Evolutionary conservation across 92 coral and sea anemone genomes (phyloP).

Genomic region (Galaxea fascicularis): DNA sequence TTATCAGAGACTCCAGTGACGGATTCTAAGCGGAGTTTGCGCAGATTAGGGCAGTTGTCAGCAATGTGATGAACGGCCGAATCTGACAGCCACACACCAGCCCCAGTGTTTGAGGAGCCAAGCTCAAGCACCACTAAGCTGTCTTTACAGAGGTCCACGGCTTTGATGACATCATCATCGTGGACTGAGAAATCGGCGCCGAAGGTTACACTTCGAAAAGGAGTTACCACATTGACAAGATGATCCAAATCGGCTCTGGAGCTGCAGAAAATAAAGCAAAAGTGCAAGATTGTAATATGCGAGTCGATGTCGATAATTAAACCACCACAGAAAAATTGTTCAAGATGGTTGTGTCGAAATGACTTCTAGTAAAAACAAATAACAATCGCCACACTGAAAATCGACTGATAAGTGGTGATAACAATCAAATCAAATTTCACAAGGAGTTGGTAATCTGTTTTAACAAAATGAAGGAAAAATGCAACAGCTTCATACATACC

Average conservation of each 20-base stretch:
- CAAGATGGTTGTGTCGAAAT: no score
- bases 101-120: conserved; percentile 90
- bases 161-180: conserved; percentile 86
- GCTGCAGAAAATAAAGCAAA: neutral
- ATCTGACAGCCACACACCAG: conserved; percentile 87
- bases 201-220: conserved; percentile 78
- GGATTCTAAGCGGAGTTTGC: conserved; percentile 94
- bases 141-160: conserved; percentile 85
- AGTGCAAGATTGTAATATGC: neutral
- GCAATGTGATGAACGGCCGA: conserved; percentile 83
- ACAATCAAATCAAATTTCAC: no score
- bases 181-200: conserved; percentile 81
- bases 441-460: no score
- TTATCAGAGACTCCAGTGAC: conserved; percentile 81
- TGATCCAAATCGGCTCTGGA: conserved; percentile 31
- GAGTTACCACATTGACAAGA: conserved; percentile 3
- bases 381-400: no score
- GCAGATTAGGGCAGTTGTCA: conserved; percentile 83
- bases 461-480: no score
- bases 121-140: conserved; percentile 83
- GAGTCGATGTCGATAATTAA: no score
- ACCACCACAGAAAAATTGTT: no score
- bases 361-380: no score
- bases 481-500: neutral
- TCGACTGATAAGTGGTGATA: no score